A percentile compares a stretch with the other conserved stretches of the same genome.
phyloP scores from a whole-genome alignment of 2,113 vertebrate species.

The Sitta europaea region DNA sequence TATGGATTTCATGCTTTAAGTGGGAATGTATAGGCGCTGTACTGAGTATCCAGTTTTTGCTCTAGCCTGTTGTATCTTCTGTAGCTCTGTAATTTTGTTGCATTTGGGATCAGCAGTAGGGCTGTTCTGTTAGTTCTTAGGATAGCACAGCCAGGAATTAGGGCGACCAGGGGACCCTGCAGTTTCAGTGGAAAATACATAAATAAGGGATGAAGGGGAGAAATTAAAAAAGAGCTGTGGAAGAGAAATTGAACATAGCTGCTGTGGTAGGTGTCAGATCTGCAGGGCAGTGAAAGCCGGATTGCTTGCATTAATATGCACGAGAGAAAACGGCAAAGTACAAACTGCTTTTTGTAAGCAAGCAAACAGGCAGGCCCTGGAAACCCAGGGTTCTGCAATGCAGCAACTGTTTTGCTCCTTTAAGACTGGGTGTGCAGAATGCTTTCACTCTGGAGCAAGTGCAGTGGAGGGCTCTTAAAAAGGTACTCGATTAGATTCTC shows the following conservation, averaged over 20 bases:
- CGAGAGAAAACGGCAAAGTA: background rate
- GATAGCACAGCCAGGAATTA: background rate
- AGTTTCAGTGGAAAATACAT: background rate
- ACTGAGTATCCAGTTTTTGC: background rate
- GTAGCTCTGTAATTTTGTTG: background rate
- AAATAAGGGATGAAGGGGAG: background rate
- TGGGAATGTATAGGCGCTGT: background rate
- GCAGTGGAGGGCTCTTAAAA: background rate
- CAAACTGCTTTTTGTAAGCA: background rate
- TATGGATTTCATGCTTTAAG: slow-evolving; percentile 74
- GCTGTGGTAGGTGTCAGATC: background rate
- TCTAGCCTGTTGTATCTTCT: background rate
- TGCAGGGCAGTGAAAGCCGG: background rate
- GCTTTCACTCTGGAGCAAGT: background rate
- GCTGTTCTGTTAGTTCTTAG: fast-evolving
- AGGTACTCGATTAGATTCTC: background rate
- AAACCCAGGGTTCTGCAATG: background rate
- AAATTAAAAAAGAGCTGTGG: background rate
- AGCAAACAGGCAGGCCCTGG: background rate
- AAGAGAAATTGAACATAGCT: background rate
- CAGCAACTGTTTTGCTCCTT: background rate
- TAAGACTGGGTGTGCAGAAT: background rate
- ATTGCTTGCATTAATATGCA: background rate
- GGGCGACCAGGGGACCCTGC: background rate
- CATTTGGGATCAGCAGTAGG: background rate